Evolutionary conservation across 2,113 vertebrate genomes (phyloP).

Genomic region (Martes martes): DNA sequence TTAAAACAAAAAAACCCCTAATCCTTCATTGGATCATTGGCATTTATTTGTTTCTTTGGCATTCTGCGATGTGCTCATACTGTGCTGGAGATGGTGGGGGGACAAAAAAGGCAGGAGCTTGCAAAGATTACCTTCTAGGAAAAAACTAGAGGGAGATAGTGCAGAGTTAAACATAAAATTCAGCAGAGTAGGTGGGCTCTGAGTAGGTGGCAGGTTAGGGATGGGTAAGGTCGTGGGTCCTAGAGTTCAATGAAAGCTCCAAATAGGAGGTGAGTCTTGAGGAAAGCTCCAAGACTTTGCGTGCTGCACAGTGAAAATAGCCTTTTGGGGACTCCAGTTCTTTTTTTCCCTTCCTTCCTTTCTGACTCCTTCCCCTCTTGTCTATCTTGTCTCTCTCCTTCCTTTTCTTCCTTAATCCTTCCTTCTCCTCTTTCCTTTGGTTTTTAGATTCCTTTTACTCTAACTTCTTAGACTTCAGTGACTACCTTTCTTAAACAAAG

Average conservation of each 20-base stretch:
- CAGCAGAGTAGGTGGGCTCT: background rate
- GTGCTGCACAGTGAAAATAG: background rate
- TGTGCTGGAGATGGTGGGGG: background rate
- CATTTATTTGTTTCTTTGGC: background rate
- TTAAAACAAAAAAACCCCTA: background rate
- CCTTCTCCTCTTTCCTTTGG: background rate
- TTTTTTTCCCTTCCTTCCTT: background rate
- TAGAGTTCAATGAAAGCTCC: background rate
- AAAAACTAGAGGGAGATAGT: background rate
- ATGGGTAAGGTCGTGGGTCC: background rate
- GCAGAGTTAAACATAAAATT: background rate
- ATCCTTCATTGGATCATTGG: background rate
- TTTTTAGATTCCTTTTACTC: background rate
- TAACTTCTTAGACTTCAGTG: background rate
- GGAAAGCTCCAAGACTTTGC: background rate
- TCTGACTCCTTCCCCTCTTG: background rate
- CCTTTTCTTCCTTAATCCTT: background rate
- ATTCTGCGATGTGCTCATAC: background rate
- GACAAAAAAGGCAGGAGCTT: background rate
- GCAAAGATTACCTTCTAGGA: background rate
- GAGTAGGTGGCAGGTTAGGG: accelerated
- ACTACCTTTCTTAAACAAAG: background rate
- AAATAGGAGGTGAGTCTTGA: background rate
- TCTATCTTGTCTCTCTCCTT: background rate
- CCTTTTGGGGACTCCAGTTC: background rate